Conservation (phyloP, 2,113 vertebrate species). For the Cottus gobio region DNA sequence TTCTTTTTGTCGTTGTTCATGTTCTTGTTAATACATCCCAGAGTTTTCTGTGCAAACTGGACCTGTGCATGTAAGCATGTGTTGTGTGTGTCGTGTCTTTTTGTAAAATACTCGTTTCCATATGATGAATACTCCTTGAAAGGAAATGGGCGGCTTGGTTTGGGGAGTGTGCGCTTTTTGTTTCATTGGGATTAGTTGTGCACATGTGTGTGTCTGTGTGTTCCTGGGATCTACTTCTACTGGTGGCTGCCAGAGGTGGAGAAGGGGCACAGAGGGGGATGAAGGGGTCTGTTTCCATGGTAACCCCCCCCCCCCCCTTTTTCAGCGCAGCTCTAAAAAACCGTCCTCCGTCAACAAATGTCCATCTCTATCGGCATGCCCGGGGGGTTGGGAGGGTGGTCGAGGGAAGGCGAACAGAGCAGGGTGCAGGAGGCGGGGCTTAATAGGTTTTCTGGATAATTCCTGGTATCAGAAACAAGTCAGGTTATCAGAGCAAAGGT, state of each 20-base stretch:
- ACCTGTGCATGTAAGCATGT: slow-evolving; percentile 60
- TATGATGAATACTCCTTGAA: slow-evolving; percentile 29
- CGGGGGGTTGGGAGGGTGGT: slow-evolving; percentile 67
- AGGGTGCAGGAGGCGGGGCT: slow-evolving; percentile 81
- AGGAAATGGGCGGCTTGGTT: neutral
- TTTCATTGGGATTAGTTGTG: slow-evolving; percentile 21
- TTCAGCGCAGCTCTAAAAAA: slow-evolving; percentile 65
- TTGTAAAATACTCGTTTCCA: slow-evolving; percentile 50
- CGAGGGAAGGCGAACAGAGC: slow-evolving; percentile 72
- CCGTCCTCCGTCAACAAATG: slow-evolving; percentile 88
- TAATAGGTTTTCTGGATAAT: slow-evolving; percentile 99
- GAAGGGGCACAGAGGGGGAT: slow-evolving; percentile 48
- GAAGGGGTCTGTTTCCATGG: slow-evolving; percentile 76
- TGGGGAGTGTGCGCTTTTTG: slow-evolving; percentile 12
- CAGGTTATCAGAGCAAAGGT: slow-evolving; percentile 79
- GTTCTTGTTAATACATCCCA: slow-evolving; percentile 73
- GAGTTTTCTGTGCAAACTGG: slow-evolving; percentile 75
- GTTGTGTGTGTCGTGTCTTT: slow-evolving; percentile 24
- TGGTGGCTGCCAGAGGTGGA: slow-evolving; percentile 52
- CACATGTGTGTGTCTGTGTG: slow-evolving; percentile 17
- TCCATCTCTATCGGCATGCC: slow-evolving; percentile 82
- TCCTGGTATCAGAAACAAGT: slow-evolving; percentile 97
- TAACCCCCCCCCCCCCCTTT: slow-evolving; percentile 49
- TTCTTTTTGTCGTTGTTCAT: slow-evolving; percentile 36
- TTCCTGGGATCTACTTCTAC: slow-evolving; percentile 55